These are phyloP conservation scores for Platycheirus rosarum DNA, from an alignment of 2,888 invertebrate species.

Conservation along the genomic window DNA sequence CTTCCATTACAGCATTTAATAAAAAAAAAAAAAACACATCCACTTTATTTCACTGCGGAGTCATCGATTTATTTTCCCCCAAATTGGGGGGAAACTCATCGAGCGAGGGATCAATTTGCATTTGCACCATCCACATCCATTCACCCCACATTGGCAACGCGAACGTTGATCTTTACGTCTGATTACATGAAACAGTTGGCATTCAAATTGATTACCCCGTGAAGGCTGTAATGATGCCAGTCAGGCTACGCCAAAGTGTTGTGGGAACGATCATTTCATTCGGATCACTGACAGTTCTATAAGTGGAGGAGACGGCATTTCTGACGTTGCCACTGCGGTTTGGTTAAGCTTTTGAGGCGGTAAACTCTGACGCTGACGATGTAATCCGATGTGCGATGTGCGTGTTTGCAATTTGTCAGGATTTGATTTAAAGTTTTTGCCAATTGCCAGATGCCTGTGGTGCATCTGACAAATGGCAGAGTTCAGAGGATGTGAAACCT, in stretches of 20 bases:
- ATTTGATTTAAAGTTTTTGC: conserved; percentile 37
- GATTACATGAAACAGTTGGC: conserved; percentile 54
- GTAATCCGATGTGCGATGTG: conserved; percentile 25
- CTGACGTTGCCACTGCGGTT: background rate
- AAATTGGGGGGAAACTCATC: conserved; percentile 47
- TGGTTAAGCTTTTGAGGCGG: background rate
- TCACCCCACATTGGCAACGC: conserved; percentile 18
- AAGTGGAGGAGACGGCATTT: conserved; percentile 8
- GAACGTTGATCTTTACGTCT: conserved; percentile 65
- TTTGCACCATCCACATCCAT: conserved; percentile 22
- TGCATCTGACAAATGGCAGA: conserved; percentile 59
- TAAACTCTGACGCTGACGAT: background rate
- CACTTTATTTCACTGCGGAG: conserved; percentile 22
- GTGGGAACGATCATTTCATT: conserved; percentile 59
- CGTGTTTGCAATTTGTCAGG: conserved; percentile 57
- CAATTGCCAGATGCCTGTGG: conserved; percentile 43
- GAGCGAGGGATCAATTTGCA: conserved; percentile 60
- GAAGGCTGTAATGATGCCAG: conserved; percentile 28
- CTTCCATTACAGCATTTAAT: conserved; percentile 23
- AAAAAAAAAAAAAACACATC: conserved; percentile 8
- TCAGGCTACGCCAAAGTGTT: conserved; percentile 43
- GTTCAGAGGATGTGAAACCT: conserved; percentile 55
- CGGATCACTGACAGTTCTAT: conserved; percentile 45
- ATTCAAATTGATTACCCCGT: conserved; percentile 55
- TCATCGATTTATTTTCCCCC: conserved; percentile 48